Evolutionary conservation across 92 coral and sea anemone species (phyloP), one percentile per base, ranked within the genome.

Genomic region (Micromussa lordhowensis): DNA sequence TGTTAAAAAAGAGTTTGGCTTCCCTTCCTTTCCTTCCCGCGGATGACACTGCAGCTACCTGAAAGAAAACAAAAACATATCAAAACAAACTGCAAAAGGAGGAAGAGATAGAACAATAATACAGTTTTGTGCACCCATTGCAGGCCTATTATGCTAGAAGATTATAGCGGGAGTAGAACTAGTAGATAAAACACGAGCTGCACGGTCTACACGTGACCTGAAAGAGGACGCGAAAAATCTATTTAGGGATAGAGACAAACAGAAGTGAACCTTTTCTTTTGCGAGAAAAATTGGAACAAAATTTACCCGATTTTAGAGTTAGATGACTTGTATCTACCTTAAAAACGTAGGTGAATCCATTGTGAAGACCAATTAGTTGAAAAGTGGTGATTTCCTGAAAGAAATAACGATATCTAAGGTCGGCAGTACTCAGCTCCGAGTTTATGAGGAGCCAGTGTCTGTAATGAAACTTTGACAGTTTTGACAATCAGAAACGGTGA

Each of bases 31-130:
- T 77, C 17, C 89, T 77, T 30, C 61, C 29, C 17, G 18, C 49
- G 5, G 89, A 1, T 77, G 89, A 86, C 8, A 86, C 83, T 32
- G 89, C 89, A 13, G 89, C 83, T 38, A 86, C 83, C 89, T 86
- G 30, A 61, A 4, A 28, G n/a, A 8, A 6, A 53, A 0, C 16
- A 68, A 17, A 28, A 14, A 54, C 36, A 63, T n/a, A 1, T 64
- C 48, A 64, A 26, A 40, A 17, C 71, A 26, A 66, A 12, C 1
- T 28, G 17, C 17, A 12, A 26, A 66, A 9, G 32, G 17, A 12
- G 10, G 29, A 63, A 0, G 18, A 17, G 32, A 13, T 34, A 3
- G n/a, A 57, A 17, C 36, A 13, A 40, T 10, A 44, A 44, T 44
- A 44, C 51, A 44, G 51, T 8, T 13, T 12, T 44, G 51, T 44